phyloP scores from a whole-genome alignment of 2,888 invertebrate species.

The Dasypogon diadema region DNA sequence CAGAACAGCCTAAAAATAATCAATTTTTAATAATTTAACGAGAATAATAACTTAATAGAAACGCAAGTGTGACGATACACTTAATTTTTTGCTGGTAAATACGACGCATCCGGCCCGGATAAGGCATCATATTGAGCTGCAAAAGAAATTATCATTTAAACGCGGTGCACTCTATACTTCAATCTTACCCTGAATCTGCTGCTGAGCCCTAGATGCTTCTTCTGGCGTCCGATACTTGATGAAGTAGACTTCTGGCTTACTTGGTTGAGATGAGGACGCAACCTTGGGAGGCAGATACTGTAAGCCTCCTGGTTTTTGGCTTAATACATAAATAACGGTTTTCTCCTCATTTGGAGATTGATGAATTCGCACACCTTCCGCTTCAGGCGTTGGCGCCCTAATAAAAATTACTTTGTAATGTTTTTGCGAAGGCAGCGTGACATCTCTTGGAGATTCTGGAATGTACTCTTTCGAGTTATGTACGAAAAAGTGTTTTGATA shows the following conservation, averaged over 20 bases:
- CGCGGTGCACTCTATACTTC: background rate
- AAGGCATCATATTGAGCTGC: constrained; percentile 23
- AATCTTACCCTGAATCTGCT: constrained; percentile 53
- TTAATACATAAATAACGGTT: constrained; percentile 50
- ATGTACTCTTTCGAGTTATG: background rate
- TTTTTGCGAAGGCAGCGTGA: background rate
- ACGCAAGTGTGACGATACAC: too few species aligned
- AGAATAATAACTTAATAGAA: too few species aligned
- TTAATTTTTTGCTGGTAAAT: background rate
- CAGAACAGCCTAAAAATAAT: too few species aligned
- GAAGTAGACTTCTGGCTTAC: constrained; percentile 54
- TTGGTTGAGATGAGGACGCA: constrained; percentile 37
- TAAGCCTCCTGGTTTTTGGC: constrained; percentile 1
- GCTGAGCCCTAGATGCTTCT: constrained; percentile 53
- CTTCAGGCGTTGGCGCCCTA: constrained; percentile 13
- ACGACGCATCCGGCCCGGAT: background rate
- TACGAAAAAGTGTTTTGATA: constrained; percentile 17
- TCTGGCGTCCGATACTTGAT: constrained; percentile 53
- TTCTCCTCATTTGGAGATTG: constrained; percentile 44
- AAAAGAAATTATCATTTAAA: background rate
- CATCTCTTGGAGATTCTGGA: background rate
- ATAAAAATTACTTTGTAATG: constrained; percentile 45
- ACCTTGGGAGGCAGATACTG: constrained; percentile 27
- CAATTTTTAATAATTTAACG: too few species aligned
- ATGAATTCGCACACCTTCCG: background rate